These are phyloP conservation scores for Mirza zaza DNA, from an alignment of 2,113 vertebrate species.

Conservation along the genomic window DNA sequence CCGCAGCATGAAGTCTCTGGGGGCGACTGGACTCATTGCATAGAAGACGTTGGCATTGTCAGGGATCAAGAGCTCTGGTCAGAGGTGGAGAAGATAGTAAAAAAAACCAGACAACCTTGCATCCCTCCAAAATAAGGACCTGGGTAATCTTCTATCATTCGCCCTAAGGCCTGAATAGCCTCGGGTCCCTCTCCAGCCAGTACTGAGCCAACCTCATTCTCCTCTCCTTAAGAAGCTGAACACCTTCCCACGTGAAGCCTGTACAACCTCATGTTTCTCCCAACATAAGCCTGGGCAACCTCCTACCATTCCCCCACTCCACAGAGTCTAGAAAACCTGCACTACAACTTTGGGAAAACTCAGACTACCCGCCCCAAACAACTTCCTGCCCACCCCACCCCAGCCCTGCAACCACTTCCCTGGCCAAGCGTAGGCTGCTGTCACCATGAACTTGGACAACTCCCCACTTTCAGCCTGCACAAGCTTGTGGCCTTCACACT, in stretches of 20 bases:
- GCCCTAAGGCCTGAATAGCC: background rate
- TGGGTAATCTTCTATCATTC: background rate
- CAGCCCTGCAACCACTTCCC: background rate
- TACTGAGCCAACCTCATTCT: background rate
- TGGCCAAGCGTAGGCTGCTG: background rate
- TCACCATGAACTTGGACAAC: background rate
- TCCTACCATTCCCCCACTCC: background rate
- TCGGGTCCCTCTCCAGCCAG: background rate
- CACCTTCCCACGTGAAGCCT: background rate
- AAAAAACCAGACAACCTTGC: background rate
- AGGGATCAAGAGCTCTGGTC: constrained; percentile 89
- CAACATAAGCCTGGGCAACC: background rate
- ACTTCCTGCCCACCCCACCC: background rate
- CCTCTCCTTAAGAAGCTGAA: background rate
- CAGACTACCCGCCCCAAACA: background rate
- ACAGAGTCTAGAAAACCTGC: background rate
- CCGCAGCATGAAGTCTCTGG: constrained; percentile 89
- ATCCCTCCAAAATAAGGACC: background rate
- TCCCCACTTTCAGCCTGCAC: background rate
- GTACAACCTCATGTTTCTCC: background rate
- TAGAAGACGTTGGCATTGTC: constrained; percentile 92
- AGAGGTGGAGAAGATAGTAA: background rate
- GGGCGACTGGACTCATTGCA: constrained; percentile 87
- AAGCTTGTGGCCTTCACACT: background rate
- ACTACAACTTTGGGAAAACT: background rate